These are phyloP conservation scores for Clavelina lepadiformis DNA, from an alignment of 23 tunicate species.

Conservation along the genomic window DNA sequence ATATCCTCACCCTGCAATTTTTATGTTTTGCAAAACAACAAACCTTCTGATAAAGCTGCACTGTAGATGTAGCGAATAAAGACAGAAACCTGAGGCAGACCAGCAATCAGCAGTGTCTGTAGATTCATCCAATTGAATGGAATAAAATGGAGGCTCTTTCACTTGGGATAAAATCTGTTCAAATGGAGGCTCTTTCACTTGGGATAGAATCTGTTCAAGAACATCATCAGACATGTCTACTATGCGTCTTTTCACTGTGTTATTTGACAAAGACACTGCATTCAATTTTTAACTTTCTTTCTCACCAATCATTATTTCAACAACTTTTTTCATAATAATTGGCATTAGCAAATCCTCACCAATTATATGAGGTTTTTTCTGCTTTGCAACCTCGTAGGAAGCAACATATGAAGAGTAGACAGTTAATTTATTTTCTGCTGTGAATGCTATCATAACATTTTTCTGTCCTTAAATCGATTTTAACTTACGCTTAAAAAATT, in stretches of 20 bases:
- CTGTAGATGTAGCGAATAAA: slow-evolving; percentile 27
- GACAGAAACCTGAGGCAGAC: slow-evolving; percentile 25
- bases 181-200: too few species aligned
- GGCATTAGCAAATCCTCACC: slow-evolving; percentile 34
- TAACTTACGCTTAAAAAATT: slow-evolving; percentile 32
- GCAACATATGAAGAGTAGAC: slow-evolving; percentile 34
- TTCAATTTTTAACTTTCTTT: slow-evolving; percentile 28
- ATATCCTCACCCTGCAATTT: slow-evolving; percentile 22
- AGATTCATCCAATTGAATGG: slow-evolving; percentile 18
- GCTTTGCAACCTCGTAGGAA: slow-evolving; percentile 31
- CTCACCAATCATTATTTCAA: neutral
- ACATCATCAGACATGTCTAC: slow-evolving; percentile 32
- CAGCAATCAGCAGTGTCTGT: slow-evolving; percentile 25
- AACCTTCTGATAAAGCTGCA: slow-evolving; percentile 23
- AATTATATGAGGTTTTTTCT: slow-evolving; percentile 21
- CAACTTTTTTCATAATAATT: slow-evolving; percentile 33
- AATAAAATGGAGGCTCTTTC: slow-evolving; percentile 18
- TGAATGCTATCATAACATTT: slow-evolving; percentile 23
- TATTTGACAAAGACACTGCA: slow-evolving; percentile 29
- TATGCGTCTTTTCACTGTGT: slow-evolving; percentile 28
- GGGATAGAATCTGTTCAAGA: slow-evolving; percentile 21
- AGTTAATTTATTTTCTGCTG: slow-evolving; percentile 16
- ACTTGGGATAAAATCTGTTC: too few species aligned
- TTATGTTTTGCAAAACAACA: slow-evolving; percentile 28
- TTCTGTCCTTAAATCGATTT: slow-evolving; percentile 35